Base-by-base conservation (phyloP, 2,113 vertebrate genomes). In the Balaenoptera acutorostrata region DNA sequence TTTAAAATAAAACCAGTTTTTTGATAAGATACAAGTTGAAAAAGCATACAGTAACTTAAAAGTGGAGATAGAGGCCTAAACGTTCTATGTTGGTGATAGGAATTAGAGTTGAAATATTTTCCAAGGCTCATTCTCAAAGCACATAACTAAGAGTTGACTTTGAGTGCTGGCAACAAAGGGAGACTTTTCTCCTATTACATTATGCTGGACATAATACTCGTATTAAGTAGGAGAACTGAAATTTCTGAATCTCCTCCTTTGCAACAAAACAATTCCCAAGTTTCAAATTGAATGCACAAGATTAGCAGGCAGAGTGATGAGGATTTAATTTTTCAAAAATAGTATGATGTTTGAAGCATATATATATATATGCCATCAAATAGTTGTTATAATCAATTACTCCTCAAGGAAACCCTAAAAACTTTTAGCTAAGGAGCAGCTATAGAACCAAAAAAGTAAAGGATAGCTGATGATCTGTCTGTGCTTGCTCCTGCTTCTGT, bases 211-310 rank as follows among this genome's bases (percentile, higher is more conserved):
- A 94, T 57, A 59, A 75, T 64, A 57, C 83, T 92, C n/a, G 46
- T 39, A 84, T 41, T 95, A 84, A 97, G 68, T 66, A 83, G 95
- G 63, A 39, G 57, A 96, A 71, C 6, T 95, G 63, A 92, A 97
- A 96, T 97, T 97, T 97, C 68, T 87, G 72, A 88, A 31, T 93
- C 72, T 90, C 31, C 29, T 95, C 61, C 74, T 97, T 93, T 95
- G 78, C 83, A 96, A 52, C 31, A 61, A 89, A 95, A 91, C 41
- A 81, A 64, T 80, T 91, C 29, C 46, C 57, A 85, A 77, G 33
- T 74, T 95, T 90, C 44, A 74, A 90, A 68, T 4, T 66, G 64
- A 95, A 52, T 59, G 64, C 44, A 82, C 36, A 69, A 83, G 29
- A 86, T 93, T 82, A 92, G 18, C 39, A 95, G 23, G 33, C 55